phyloP scores from a whole-genome alignment of 2,797 vertebrate species.

The Lophius americanus region DNA sequence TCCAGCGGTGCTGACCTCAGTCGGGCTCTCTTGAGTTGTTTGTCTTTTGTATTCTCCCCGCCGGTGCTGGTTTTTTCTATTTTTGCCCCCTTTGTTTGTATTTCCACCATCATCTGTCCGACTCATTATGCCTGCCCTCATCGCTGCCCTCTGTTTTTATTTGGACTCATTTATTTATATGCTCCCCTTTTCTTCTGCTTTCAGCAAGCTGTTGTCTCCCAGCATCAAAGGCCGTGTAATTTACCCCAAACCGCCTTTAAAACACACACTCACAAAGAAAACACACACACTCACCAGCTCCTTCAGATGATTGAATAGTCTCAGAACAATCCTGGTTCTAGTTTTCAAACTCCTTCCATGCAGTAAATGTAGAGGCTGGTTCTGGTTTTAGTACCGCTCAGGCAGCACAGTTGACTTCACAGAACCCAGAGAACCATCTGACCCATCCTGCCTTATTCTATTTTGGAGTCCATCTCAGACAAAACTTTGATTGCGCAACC shows the following conservation, averaged over 20 bases:
- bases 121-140: conserved; percentile 33
- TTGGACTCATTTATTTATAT: conserved; percentile 41
- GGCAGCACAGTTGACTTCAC: no score
- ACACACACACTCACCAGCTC: conserved; percentile 11
- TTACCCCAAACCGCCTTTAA: conserved; percentile 37
- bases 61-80: conserved; percentile 23
- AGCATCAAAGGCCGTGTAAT: conserved; percentile 64
- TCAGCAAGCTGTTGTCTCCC: conserved; percentile 44
- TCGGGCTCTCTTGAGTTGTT: conserved; percentile 18
- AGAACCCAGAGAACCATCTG: no score
- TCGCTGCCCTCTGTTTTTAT: conserved; percentile 43
- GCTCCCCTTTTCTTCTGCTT: conserved; percentile 32
- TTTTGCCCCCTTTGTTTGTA: conserved; percentile 43
- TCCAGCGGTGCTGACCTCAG: conserved; percentile 23
- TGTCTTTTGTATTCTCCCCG: conserved; percentile 22
- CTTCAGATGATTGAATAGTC: conserved; percentile 25
- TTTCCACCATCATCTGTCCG: conserved; percentile 35
- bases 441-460: no score
- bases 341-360: conserved; percentile 18
- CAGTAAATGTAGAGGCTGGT: conserved; percentile 1
- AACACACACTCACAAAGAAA: conserved; percentile 17
- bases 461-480: no score
- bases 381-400: background rate
- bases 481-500: no score
- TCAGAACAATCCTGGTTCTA: conserved; percentile 16